These are phyloP conservation scores for Actinia tenebrosa DNA, from an alignment of 64 coral and sea anemone genomes.

Conservation along the genomic window DNA sequence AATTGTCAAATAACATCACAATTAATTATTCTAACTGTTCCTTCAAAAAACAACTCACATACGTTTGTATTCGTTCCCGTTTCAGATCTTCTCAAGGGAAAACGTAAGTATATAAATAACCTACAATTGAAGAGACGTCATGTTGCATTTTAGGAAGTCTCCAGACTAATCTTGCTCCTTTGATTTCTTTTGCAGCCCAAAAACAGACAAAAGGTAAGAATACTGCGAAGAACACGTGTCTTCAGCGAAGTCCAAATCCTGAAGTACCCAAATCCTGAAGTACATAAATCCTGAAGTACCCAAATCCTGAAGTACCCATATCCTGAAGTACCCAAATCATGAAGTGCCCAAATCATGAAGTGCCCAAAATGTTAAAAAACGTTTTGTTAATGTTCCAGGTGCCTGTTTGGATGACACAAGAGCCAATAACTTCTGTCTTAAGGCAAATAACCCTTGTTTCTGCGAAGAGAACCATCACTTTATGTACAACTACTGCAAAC, in stretches of 20 bases:
- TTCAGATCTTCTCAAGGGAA: conserved; percentile 8
- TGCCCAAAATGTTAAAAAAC: too few relatives aligned
- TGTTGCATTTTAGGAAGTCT: neutral
- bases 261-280: too few relatives aligned
- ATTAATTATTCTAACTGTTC: too few relatives aligned
- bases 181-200: neutral
- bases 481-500: conserved; percentile 95
- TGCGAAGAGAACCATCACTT: conserved; percentile 93
- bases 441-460: conserved; percentile 80
- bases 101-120: neutral
- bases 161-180: neutral
- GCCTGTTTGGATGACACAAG: conserved; percentile 65
- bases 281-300: neutral
- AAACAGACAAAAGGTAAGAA: neutral
- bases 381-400: conserved; percentile 19
- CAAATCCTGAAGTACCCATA: too few relatives aligned
- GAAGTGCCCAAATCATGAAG: neutral
- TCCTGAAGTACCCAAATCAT: neutral
- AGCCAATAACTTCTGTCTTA: conserved; percentile 69
- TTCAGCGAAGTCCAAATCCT: neutral
- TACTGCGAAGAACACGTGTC: too few relatives aligned
- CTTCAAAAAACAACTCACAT: neutral
- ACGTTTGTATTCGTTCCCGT: neutral
- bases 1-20: too few relatives aligned
- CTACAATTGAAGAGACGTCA: neutral